Conservation (phyloP, 2,888 invertebrate genomes). For the Dolichomitus sp. region DNA sequence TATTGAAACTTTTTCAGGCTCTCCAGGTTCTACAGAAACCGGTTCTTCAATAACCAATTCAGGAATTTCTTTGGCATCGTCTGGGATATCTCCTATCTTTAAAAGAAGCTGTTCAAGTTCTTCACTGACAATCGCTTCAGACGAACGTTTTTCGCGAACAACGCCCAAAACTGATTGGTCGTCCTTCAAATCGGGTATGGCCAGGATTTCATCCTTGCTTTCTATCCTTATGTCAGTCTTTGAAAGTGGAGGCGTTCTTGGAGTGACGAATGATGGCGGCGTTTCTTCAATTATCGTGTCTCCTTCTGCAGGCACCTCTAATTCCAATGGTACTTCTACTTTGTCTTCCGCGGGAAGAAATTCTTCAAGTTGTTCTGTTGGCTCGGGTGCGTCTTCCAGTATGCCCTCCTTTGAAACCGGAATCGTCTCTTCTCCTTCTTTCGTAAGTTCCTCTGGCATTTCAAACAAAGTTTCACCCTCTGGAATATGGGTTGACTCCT, state of each 20-base stretch:
- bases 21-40: neutral
- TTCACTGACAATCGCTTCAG: neutral
- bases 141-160: neutral
- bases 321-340: neutral
- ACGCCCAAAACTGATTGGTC: neutral
- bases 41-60: neutral
- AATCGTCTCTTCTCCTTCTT: neutral
- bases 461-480: neutral
- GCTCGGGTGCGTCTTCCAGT: conserved; percentile 2
- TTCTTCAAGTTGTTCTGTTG: neutral
- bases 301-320: neutral
- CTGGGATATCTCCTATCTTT: neutral
- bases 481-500: neutral
- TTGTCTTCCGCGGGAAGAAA: conserved; percentile 1
- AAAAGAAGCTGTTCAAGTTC: neutral
- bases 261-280: conserved; percentile 26
- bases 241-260: conserved; percentile 13
- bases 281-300: conserved; percentile 1
- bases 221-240: conserved; percentile 5
- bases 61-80: conserved; percentile 4
- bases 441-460: neutral
- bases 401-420: neutral
- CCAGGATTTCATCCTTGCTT: neutral
- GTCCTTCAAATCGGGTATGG: neutral
- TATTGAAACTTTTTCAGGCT: neutral